These are phyloP conservation scores for Aculops lycopersici DNA, from an alignment of 1,140 invertebrate genomes.

Conservation along the genomic window DNA sequence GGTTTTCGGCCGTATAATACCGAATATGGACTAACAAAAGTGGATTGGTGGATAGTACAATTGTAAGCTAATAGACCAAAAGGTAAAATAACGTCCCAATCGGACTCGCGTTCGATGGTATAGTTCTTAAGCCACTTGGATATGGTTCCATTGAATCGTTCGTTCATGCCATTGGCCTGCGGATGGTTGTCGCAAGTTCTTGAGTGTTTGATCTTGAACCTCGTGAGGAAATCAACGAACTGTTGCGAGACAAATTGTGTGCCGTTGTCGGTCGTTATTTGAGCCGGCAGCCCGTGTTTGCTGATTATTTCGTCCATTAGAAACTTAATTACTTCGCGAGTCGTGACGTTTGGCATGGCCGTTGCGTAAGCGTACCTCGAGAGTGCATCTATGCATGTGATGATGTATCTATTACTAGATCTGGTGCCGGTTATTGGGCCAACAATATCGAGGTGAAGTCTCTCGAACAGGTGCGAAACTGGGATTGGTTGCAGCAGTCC, in stretches of 20 bases:
- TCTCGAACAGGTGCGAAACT: constrained; percentile 8
- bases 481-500: constrained; percentile 6
- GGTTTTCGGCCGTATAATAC: neutral
- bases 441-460: constrained; percentile 7
- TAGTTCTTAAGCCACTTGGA: constrained; percentile 3
- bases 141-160: constrained; percentile 11
- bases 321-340: constrained; percentile 12
- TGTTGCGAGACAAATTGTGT: constrained; percentile 14
- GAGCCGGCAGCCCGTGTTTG: constrained; percentile 14
- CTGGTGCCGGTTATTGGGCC: neutral
- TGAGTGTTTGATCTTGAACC: constrained; percentile 9
- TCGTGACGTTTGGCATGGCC: constrained; percentile 12
- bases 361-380: constrained; percentile 2
- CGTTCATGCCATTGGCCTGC: constrained; percentile 12
- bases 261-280: constrained; percentile 17
- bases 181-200: constrained; percentile 12
- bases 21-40: neutral
- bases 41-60: neutral
- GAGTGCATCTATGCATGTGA: constrained; percentile 1
- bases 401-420: neutral
- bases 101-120: neutral
- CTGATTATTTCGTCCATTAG: constrained; percentile 13
- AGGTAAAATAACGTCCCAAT: neutral
- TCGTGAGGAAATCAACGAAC: constrained; percentile 4
- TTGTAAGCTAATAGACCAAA: neutral